Evolutionary conservation across 2,797 vertebrate species (phyloP).

Genomic region (Leptodactylus fallax): DNA sequence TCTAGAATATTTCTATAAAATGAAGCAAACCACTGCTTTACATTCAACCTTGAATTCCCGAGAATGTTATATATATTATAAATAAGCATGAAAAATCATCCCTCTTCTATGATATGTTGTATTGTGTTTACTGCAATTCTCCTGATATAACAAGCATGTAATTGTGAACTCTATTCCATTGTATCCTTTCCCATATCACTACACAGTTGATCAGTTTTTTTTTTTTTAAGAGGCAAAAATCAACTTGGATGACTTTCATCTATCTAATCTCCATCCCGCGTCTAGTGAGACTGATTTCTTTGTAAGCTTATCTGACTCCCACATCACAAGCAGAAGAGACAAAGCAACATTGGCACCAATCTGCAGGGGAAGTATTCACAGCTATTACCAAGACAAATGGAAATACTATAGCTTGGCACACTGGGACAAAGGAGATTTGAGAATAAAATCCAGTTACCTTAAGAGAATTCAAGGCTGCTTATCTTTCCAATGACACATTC

Average conservation of each 20-base stretch:
- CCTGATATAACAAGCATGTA: conserved; percentile 48
- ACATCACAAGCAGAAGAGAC: conserved; percentile 58
- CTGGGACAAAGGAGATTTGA: conserved; percentile 62
- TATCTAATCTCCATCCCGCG: conserved; percentile 60
- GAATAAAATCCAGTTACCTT: conserved; percentile 61
- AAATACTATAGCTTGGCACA: conserved; percentile 55
- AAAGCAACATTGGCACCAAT: conserved; percentile 55
- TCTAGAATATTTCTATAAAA: neutral
- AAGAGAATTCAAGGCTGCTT: conserved; percentile 55
- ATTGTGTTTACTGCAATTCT: conserved; percentile 32
- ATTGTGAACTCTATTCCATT: conserved; percentile 25
- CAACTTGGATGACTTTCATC: conserved; percentile 56
- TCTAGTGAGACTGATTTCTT: conserved; percentile 62
- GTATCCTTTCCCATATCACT: conserved; percentile 29
- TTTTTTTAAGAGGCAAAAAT: conserved; percentile 45
- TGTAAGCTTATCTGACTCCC: conserved; percentile 62
- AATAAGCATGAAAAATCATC: conserved; percentile 15
- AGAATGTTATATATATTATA: neutral
- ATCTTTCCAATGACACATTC: conserved; percentile 50
- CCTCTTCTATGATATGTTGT: neutral
- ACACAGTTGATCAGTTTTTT: conserved; percentile 36
- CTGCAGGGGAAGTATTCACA: conserved; percentile 59
- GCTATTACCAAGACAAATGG: conserved; percentile 64
- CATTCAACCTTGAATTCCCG: neutral
- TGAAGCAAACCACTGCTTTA: too few species aligned